Evolutionary conservation across 1,140 invertebrate species (phyloP).

Genomic region (Chelonus insularis): DNA sequence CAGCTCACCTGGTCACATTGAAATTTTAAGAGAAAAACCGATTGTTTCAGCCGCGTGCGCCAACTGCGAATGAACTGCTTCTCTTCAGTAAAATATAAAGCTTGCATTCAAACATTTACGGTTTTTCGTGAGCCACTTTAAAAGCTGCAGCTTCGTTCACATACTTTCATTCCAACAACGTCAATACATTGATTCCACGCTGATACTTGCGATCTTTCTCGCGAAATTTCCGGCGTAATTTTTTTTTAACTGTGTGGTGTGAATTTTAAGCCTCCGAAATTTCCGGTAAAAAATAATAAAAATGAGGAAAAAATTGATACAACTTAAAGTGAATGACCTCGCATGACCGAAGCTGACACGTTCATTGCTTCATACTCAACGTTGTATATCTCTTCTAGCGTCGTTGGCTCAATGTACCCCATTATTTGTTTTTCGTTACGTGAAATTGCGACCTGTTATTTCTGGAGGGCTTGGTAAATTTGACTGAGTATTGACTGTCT

Average conservation of each 20-base stretch:
- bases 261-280: background rate
- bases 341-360: conserved; percentile 12
- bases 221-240: too few relatives aligned
- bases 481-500: conserved; percentile 41
- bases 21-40: conserved; percentile 53
- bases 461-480: conserved; percentile 48
- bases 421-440: conserved; percentile 52
- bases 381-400: background rate
- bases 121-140: conserved; percentile 39
- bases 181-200: background rate
- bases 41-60: conserved; percentile 52
- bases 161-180: too few relatives aligned
- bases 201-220: background rate
- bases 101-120: conserved; percentile 52
- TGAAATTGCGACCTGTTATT: conserved; percentile 43
- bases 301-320: background rate
- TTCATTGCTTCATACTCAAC: conserved; percentile 8
- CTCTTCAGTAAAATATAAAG: conserved; percentile 34
- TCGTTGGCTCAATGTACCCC: background rate
- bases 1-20: conserved; percentile 43
- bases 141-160: background rate
- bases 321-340: conserved; percentile 10
- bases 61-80: conserved; percentile 46
- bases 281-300: background rate
- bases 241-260: too few relatives aligned